A percentile compares a stretch with the other conserved stretches of the same genome.
Conservation (phyloP, 2,797 vertebrate genomes). For the Rhinogobio ventralis region DNA sequence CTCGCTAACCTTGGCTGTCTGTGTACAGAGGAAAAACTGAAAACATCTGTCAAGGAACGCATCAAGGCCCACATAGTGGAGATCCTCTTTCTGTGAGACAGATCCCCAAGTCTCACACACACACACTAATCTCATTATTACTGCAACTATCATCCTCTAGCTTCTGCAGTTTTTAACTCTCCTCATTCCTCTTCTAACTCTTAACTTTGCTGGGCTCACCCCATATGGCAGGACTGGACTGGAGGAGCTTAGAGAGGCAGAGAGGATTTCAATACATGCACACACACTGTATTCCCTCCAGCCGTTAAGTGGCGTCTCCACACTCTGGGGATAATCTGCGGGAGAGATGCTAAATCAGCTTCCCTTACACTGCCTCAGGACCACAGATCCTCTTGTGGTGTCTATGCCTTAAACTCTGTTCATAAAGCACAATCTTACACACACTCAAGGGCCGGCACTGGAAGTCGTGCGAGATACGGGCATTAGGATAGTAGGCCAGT, state of each 20-base stretch:
- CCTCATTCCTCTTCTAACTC: constrained; percentile 44
- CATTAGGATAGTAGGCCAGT: constrained; percentile 24
- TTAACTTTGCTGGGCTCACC: constrained; percentile 36
- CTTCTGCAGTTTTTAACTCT: constrained; percentile 56
- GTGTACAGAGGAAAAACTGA: constrained; percentile 9
- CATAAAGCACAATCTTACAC: constrained; percentile 10
- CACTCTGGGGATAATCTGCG: constrained; percentile 57
- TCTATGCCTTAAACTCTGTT: constrained; percentile 18
- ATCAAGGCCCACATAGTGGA: constrained; percentile 10
- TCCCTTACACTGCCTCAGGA: constrained; percentile 45
- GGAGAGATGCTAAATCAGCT: constrained; percentile 59
- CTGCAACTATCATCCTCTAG: constrained; percentile 50
- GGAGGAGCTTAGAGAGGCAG: constrained; percentile 52
- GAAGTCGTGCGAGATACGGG: neutral
- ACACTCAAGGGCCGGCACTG: neutral
- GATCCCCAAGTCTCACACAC: constrained; percentile 37
- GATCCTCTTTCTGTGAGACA: constrained; percentile 42
- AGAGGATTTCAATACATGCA: constrained; percentile 54
- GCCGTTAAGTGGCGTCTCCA: constrained; percentile 45
- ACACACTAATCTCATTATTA: constrained; percentile 68
- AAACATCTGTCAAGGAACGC: constrained; percentile 34
- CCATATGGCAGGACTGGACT: constrained; percentile 47
- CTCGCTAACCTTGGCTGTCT: neutral
- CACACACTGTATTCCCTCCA: constrained; percentile 39
- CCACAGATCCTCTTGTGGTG: constrained; percentile 37